phyloP scores from a whole-genome alignment of 2,888 invertebrate genomes.

The Pharmacophagus antenor region DNA sequence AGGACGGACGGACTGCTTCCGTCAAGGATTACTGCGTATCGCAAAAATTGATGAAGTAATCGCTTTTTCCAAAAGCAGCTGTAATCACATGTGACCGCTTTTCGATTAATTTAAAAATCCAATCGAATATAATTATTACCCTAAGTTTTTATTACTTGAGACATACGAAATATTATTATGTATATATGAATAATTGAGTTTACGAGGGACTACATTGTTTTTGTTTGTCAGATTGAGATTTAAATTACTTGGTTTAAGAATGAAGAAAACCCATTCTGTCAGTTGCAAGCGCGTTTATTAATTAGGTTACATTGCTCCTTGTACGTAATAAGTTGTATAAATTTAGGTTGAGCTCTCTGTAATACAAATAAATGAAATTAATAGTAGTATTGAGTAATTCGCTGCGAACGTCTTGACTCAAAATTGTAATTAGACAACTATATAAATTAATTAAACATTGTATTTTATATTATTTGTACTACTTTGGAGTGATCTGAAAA shows the following conservation, averaged over 20 bases:
- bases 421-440: constrained; percentile 36
- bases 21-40: constrained; percentile 8
- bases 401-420: constrained; percentile 41
- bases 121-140: constrained; percentile 33
- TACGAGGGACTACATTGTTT: constrained; percentile 44
- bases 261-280: constrained; percentile 61
- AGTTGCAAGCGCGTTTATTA: constrained; percentile 61
- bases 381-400: constrained; percentile 38
- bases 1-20: background rate
- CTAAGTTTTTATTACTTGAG: constrained; percentile 31
- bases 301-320: constrained; percentile 51
- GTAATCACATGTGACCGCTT: constrained; percentile 33
- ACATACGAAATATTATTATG: constrained; percentile 41
- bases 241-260: constrained; percentile 59
- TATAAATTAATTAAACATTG: constrained; percentile 24
- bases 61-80: constrained; percentile 33
- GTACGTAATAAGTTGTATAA: constrained; percentile 74
- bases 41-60: constrained; percentile 7
- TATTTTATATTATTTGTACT: constrained; percentile 9
- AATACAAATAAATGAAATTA: constrained; percentile 53
- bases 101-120: constrained; percentile 34
- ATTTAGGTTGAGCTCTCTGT: constrained; percentile 66
- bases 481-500: constrained; percentile 13
- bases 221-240: constrained; percentile 50
- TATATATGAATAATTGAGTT: constrained; percentile 62